Base-by-base conservation (phyloP, 92 coral and sea anemone species). In the Siderastrea siderea region DNA sequence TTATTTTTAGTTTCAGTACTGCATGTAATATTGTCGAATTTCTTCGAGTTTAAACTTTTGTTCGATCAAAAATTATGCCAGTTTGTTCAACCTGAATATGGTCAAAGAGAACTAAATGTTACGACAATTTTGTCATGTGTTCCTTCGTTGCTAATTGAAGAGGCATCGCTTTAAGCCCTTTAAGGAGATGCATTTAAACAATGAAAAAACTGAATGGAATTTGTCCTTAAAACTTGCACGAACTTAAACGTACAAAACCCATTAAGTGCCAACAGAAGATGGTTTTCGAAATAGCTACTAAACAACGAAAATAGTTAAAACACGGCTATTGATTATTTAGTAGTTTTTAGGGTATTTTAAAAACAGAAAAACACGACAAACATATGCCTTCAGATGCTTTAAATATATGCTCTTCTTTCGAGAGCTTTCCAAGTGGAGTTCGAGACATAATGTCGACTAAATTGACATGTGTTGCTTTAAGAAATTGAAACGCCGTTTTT, bases 401-500 rank as follows among this genome's bases (percentile, higher is more conserved):
- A 82, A 82, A 82, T 70, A 81, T 81, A 58, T 70, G 59, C 78
- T 71, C 78, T 46, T 11, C 68, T 9, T 47, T 11, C 13, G 44
- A 82, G 86, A 71, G 86, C 11, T 59, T 70, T 70, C 68, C 78
- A 57, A 82, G 86, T 69, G 69, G 69, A 10, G 15, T 16, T 57
- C n/a, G 86, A 70, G 86, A 70, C 86, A 55, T 13, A 12, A 69
- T 57, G 86, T 82, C 86, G 70, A 14, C 64, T 46, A 67, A 12
- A 11, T 49, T 38, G 62, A 53, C 75, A 53, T 38, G 66, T 46
- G 10, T 7, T 67, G 46, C 48, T 7, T 50, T 26, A 9, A 11
- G 61, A 26, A 47, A 5, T 7, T 11, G 26, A 43, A 47, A 11
- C 13, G 19, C 17, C 45, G 26, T 1, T 16, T 48, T 44, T 7